Evolutionary conservation across 2,888 invertebrate genomes (phyloP).

Genomic region (Copidosoma aretas): DNA sequence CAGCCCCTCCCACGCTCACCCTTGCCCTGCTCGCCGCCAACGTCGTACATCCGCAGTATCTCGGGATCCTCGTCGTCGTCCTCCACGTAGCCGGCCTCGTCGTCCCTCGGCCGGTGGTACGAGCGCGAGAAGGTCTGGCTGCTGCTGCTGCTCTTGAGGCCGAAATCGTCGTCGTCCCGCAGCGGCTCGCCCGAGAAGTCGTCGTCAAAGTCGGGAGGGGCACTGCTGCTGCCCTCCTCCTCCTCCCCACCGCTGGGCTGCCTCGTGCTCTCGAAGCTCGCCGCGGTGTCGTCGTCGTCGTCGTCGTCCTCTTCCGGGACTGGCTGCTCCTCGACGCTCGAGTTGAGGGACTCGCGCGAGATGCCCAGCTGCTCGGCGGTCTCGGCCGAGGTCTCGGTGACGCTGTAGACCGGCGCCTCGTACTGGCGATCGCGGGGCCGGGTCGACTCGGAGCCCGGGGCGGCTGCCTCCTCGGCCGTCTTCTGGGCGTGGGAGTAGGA

Average conservation of each 20-base stretch:
- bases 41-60: constrained; percentile 37
- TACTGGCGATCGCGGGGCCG: constrained; percentile 34
- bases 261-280: neutral
- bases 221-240: neutral
- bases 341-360: constrained; percentile 31
- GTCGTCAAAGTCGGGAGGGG: neutral
- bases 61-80: constrained; percentile 33
- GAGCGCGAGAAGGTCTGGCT: constrained; percentile 34
- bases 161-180: constrained; percentile 31
- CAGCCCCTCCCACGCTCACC: constrained; percentile 20
- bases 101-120: constrained; percentile 29
- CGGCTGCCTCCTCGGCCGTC: constrained; percentile 46
- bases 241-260: neutral
- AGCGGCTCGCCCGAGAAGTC: constrained; percentile 18
- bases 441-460: constrained; percentile 46
- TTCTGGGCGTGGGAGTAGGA: constrained; percentile 53
- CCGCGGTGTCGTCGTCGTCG: neutral
- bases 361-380: constrained; percentile 22
- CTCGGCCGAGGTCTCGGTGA: constrained; percentile 23
- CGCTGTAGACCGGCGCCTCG: constrained; percentile 1
- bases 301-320: constrained; percentile 1
- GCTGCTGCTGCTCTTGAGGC: constrained; percentile 37
- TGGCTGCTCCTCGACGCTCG: constrained; percentile 26
- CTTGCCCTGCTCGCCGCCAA: too few species aligned
- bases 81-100: constrained; percentile 22